phyloP scores from a whole-genome alignment of 2,113 vertebrate genomes.

The Gadus chalcogrammus region DNA sequence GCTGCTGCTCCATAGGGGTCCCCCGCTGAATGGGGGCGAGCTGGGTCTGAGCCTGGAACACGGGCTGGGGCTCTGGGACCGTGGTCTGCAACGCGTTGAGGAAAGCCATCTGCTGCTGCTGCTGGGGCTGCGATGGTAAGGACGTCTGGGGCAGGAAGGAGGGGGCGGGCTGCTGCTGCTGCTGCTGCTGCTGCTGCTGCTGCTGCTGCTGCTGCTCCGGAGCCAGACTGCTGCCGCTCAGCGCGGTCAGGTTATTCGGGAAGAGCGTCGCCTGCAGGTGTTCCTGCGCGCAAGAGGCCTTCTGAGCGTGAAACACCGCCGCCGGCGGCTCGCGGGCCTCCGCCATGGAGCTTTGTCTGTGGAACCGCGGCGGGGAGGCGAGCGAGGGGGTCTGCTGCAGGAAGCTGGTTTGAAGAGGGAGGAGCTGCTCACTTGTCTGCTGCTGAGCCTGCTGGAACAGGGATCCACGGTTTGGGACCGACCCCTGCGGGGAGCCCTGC shows the following conservation, averaged over 20 bases:
- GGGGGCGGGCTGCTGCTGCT: slow-evolving; percentile 79
- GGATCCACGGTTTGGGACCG: slow-evolving; percentile 76
- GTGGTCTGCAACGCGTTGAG: slow-evolving; percentile 75
- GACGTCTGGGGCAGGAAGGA: slow-evolving; percentile 85
- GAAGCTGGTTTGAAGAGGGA: slow-evolving; percentile 87
- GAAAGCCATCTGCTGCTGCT: slow-evolving; percentile 88
- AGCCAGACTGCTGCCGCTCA: slow-evolving; percentile 78
- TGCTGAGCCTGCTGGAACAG: slow-evolving; percentile 78
- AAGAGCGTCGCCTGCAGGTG: slow-evolving; percentile 88
- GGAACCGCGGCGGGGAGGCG: slow-evolving; percentile 87
- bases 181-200: slow-evolving; percentile 80
- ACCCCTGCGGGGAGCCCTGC: slow-evolving; percentile 71
- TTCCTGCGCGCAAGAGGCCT: slow-evolving; percentile 80
- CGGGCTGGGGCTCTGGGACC: slow-evolving; percentile 66
- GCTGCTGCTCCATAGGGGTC: slow-evolving; percentile 83
- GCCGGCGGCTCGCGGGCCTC: slow-evolving; percentile 81
- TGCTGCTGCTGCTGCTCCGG: slow-evolving; percentile 81
- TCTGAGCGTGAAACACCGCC: slow-evolving; percentile 79
- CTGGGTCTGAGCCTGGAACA: slow-evolving; percentile 72
- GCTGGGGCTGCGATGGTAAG: slow-evolving; percentile 76
- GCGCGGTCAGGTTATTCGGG: slow-evolving; percentile 83
- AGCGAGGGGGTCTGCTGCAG: slow-evolving; percentile 82
- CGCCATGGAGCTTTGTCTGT: slow-evolving; percentile 80
- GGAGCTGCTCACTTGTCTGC: slow-evolving; percentile 77
- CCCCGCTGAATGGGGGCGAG: slow-evolving; percentile 82